These are phyloP conservation scores for Tenebrio molitor DNA, from an alignment of 1,140 invertebrate species.

Conservation along the genomic window DNA sequence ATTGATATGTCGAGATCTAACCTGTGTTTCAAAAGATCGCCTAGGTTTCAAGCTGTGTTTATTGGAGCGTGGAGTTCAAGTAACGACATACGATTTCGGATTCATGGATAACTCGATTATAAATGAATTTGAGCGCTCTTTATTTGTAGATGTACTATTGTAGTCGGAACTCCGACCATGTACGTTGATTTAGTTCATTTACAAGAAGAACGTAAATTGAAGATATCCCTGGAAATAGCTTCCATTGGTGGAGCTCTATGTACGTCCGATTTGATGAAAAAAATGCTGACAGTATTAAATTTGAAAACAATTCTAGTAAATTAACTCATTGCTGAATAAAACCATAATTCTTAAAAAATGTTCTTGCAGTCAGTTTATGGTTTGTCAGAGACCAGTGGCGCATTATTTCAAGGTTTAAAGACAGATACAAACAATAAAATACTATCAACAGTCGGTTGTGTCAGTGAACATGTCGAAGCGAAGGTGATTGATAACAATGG, in stretches of 20 bases:
- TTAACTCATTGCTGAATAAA: no score
- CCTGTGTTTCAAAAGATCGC: no score
- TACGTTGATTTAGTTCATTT: conserved; percentile 85
- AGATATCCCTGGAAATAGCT: conserved; percentile 71
- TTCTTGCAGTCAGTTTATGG: conserved; percentile 84
- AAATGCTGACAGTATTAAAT: conserved; percentile 67
- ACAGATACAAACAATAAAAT: conserved; percentile 77
- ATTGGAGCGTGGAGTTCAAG: no score
- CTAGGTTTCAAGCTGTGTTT: no score
- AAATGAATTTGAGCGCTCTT: no score
- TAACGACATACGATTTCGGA: no score
- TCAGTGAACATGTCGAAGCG: conserved; percentile 85
- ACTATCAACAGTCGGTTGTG: conserved; percentile 83
- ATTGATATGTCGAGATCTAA: no score
- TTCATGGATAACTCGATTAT: no score
- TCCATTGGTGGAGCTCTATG: conserved; percentile 83
- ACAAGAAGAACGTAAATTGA: conserved; percentile 67
- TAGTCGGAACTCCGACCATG: conserved; percentile 97
- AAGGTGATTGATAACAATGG: conserved; percentile 81
- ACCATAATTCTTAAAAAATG: conserved; percentile 3
- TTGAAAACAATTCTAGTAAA: conserved; percentile 59
- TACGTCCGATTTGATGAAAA: conserved; percentile 78
- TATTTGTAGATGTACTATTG: conserved; percentile 76
- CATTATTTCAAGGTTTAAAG: conserved; percentile 76
- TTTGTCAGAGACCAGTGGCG: conserved; percentile 88